A percentile compares a stretch with the other conserved stretches of the same genome.
phyloP scores from a whole-genome alignment of 1,140 invertebrate genomes.

The Papilio dardanus region DNA sequence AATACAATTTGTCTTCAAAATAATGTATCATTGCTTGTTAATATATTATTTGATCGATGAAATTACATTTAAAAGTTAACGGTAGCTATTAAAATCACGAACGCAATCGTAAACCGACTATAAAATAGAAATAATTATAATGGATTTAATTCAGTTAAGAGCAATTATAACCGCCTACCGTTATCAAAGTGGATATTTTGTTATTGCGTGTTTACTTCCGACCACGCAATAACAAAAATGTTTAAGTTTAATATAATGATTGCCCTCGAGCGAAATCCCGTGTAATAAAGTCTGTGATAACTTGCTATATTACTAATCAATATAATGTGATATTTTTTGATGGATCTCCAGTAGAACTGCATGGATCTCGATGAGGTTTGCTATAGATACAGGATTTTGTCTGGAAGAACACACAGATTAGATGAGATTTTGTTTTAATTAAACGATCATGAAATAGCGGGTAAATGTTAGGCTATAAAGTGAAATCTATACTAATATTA shows the following conservation, averaged over 20 bases:
- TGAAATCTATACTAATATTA: no score
- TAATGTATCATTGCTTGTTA: not conserved
- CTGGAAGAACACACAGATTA: no score
- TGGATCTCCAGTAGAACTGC: no score
- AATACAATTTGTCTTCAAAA: not conserved
- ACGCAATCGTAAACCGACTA: constrained; percentile 50
- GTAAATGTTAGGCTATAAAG: no score
- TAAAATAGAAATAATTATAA: constrained; percentile 47
- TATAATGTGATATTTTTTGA: no score
- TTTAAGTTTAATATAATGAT: not conserved
- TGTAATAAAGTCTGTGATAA: not conserved
- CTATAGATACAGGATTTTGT: no score
- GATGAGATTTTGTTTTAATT: no score
- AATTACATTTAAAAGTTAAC: constrained; percentile 31
- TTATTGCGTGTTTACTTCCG: constrained; percentile 11
- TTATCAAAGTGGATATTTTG: constrained; percentile 3
- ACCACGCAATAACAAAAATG: constrained; percentile 1
- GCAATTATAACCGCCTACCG: constrained; percentile 9
- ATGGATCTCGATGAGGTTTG: no score
- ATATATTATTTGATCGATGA: not conserved
- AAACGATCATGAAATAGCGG: no score
- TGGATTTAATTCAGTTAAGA: constrained; percentile 18
- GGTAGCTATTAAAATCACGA: constrained; percentile 42
- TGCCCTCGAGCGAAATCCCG: no score
- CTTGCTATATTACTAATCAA: no score